These are phyloP conservation scores for Phallusia fumigata DNA, from an alignment of 23 tunicate species.

Conservation along the genomic window DNA sequence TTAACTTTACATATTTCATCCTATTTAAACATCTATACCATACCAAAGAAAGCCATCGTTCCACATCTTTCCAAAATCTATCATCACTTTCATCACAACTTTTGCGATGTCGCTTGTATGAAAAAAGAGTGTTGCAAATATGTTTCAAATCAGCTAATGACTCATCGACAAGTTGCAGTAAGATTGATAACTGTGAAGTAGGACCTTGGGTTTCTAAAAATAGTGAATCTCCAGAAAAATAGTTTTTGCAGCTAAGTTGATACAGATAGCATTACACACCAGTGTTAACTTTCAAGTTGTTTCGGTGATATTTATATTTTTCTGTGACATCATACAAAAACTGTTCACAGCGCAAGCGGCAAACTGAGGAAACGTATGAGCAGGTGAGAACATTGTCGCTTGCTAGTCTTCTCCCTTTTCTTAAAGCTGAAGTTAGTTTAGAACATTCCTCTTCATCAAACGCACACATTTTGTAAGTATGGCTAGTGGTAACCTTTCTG, in stretches of 20 bases:
- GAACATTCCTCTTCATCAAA: conserved; percentile 41
- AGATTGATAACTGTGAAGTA: conserved; percentile 20
- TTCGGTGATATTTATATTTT: conserved; percentile 30
- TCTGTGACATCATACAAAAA: conserved; percentile 42
- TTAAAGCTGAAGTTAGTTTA: conserved; percentile 22
- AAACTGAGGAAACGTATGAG: conserved; percentile 46
- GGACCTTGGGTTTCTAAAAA: neutral
- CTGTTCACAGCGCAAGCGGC: conserved; percentile 68
- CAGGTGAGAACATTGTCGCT: conserved; percentile 45
- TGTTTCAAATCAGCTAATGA: conserved; percentile 37
- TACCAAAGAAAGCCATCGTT: conserved; percentile 52
- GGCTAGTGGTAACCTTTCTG: conserved; percentile 58
- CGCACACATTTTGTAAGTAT: conserved; percentile 37
- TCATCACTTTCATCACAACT: conserved; percentile 29
- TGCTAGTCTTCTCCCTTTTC: conserved; percentile 52
- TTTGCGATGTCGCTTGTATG: conserved; percentile 28
- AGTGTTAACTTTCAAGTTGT: conserved; percentile 32
- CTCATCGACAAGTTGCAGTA: conserved; percentile 49
- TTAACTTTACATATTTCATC: neutral
- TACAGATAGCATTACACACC: conserved; percentile 41
- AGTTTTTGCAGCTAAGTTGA: neutral
- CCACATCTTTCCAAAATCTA: conserved; percentile 58
- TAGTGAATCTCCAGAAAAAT: neutral
- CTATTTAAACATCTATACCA: neutral
- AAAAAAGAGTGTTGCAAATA: conserved; percentile 49